phyloP scores from a whole-genome alignment of 2,797 vertebrate genomes.

The Tapirus indicus region DNA sequence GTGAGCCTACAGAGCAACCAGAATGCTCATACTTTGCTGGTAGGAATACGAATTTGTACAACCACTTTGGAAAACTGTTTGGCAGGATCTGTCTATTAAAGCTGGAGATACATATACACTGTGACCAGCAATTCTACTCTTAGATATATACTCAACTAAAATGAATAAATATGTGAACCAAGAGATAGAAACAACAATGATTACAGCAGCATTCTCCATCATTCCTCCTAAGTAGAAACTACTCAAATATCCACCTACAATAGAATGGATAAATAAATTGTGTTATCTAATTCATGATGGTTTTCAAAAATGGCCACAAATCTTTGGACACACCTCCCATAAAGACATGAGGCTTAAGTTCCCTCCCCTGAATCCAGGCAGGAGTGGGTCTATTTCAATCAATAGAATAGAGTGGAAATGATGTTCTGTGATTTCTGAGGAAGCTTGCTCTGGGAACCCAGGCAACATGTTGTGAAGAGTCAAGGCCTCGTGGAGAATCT shows the following conservation, averaged over 20 bases:
- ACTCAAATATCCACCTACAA: neutral
- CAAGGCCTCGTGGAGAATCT: neutral
- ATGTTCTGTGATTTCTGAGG: neutral
- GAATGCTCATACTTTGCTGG: neutral
- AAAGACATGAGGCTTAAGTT: neutral
- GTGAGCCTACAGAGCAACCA: neutral
- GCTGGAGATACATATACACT: neutral
- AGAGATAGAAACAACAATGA: neutral
- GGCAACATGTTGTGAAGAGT: neutral
- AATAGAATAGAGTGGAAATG: accelerated
- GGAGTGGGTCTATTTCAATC: neutral
- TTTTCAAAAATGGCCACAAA: neutral
- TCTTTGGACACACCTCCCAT: neutral
- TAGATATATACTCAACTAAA: neutral
- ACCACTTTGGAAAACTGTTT: neutral
- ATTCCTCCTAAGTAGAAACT: neutral
- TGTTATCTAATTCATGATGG: neutral
- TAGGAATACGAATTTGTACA: neutral
- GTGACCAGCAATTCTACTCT: neutral
- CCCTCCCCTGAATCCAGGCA: neutral
- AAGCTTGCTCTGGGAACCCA: neutral
- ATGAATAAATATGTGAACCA: neutral
- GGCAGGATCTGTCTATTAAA: neutral
- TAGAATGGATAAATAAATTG: neutral
- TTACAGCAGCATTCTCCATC: neutral